Evolutionary conservation across 2,113 vertebrate species (phyloP), one percentile per base, ranked within the genome.

Genomic region (Aspidoscelis tigris): DNA sequence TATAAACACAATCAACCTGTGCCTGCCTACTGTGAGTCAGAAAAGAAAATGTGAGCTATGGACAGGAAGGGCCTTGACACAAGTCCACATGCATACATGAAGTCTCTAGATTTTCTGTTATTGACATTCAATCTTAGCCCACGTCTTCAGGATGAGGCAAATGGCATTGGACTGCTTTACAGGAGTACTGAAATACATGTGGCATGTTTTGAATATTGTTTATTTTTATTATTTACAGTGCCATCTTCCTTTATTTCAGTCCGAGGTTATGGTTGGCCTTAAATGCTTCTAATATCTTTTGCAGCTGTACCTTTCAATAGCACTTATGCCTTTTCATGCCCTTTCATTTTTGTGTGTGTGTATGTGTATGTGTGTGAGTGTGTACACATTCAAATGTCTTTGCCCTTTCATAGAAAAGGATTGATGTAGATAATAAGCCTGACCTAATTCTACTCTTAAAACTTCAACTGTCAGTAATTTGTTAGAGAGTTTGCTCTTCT

Each of bases 401-500:
- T 76, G 82, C 90, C 91, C 85, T 88, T 81, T 88, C 79, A 90
- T 89, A 81, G 93, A 81, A 93, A 94, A 92, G 86, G 76, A 93
- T 84, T 91, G 88, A 94, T 89, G 65, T 71, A 89, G 77, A 74
- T 90, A 89, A 94, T 93, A 95, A 94, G 92, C 73, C 72, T 92
- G 92, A 95, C 91, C 92, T 92, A 94, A 86, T 94, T 96, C 84
- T 87, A 72, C 70, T 88, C 81, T 90, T 92, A 92, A 95, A 93
- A 90, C 80, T 84, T 75, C 70, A 87, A 64, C 91, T 93, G 87
- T 90, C 88, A 64, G 88, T 94, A 92, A 86, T 91, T 95, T 91
- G 89, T 88, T 96, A 89, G 85, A 87, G 88, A 94, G 90, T 92
- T 93, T 96, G 92, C 94, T 95, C 91, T 95, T 92, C 80, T 90